Evolutionary conservation across 2,888 invertebrate species (phyloP).

Genomic region (Brachynemurus nebulosus): DNA sequence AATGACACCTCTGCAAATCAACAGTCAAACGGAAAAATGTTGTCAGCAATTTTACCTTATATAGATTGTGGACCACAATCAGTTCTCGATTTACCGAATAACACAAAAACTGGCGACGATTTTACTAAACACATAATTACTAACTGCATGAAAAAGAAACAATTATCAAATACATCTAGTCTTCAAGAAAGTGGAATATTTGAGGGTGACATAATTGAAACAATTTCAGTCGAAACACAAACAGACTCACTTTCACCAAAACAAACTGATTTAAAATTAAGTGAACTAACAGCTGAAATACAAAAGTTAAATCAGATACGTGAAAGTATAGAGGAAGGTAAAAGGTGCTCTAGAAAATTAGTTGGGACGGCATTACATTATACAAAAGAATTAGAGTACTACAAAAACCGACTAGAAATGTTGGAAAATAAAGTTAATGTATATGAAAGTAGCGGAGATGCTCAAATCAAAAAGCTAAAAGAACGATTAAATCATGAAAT

Average conservation of each 20-base stretch:
- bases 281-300: constrained; percentile 45
- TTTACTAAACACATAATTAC: no score
- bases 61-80: constrained; percentile 12
- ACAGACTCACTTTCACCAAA: constrained; percentile 29
- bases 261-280: constrained; percentile 7
- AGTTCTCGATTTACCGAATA: constrained; percentile 2
- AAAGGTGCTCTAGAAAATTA: no score
- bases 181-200: constrained; percentile 64
- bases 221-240: constrained; percentile 37
- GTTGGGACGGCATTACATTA: constrained; percentile 20
- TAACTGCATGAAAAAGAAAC: constrained; percentile 39
- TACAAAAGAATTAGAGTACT: constrained; percentile 32
- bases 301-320: constrained; percentile 49
- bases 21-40: constrained; percentile 13
- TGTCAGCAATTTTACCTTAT: constrained; percentile 23
- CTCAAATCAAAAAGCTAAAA: constrained; percentile 43
- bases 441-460: constrained; percentile 50
- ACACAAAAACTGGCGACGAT: no score
- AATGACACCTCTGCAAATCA: not conserved
- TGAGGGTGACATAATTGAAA: constrained; percentile 38
- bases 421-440: constrained; percentile 49
- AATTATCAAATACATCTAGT: constrained; percentile 30
- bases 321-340: constrained; percentile 43
- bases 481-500: constrained; percentile 49
- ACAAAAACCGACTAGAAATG: constrained; percentile 48